Percentiles rank a stretch among this genome's conserved stretches.
Conservation (phyloP, 1,140 invertebrate species). For the Pseudomyrmex cubaensis region DNA sequence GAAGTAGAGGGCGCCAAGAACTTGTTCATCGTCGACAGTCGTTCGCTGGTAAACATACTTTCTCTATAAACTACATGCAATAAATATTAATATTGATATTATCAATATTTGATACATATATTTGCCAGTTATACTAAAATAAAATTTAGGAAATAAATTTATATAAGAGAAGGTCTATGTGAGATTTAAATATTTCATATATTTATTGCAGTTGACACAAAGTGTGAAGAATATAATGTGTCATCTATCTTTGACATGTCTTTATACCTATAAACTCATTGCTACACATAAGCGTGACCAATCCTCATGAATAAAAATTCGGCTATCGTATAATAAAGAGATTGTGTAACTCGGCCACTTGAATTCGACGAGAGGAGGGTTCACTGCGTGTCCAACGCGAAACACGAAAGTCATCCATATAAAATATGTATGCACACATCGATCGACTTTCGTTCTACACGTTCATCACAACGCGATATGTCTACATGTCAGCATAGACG, state of each 20-base stretch:
- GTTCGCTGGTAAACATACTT: constrained; percentile 2
- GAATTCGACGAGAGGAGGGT: constrained; percentile 52
- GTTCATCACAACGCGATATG: constrained; percentile 39
- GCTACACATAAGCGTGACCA: constrained; percentile 58
- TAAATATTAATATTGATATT: constrained; percentile 33
- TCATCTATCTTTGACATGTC: constrained; percentile 10
- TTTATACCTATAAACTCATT: constrained; percentile 14
- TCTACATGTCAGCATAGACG: constrained; percentile 24
- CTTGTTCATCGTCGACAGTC: constrained; percentile 2
- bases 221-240: background rate
- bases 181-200: background rate
- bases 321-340: constrained; percentile 67
- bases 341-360: constrained; percentile 51
- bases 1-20: background rate
- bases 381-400: constrained; percentile 47
- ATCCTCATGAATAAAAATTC: constrained; percentile 71
- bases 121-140: background rate
- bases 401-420: constrained; percentile 50
- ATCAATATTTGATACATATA: constrained; percentile 25
- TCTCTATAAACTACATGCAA: constrained; percentile 11
- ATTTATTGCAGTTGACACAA: background rate
- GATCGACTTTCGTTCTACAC: constrained; percentile 31
- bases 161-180: background rate
- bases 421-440: constrained; percentile 58
- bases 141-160: constrained; percentile 1